Percentiles rank a stretch among this genome's conserved stretches.
phyloP scores from a whole-genome alignment of 2,797 vertebrate genomes.

The Tapirus indicus region DNA sequence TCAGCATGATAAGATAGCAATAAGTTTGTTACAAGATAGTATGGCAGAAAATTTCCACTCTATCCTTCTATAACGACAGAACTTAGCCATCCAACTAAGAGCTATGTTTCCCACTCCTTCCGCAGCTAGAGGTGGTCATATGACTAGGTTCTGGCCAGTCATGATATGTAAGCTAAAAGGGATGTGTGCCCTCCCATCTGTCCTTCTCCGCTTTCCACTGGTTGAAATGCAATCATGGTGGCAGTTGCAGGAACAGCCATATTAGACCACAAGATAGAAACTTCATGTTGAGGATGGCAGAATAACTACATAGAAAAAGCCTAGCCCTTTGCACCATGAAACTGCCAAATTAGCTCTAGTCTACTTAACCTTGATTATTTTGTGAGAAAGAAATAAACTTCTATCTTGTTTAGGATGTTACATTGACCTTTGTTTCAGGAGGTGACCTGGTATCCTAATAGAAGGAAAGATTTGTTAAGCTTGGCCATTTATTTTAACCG shows the following conservation, averaged over 20 bases:
- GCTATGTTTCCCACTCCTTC: neutral
- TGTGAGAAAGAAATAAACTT: conserved; percentile 9
- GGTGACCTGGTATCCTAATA: neutral
- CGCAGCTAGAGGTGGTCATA: neutral
- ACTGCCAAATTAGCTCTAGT: neutral
- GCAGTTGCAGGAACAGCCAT: neutral
- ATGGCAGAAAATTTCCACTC: neutral
- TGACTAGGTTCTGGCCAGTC: neutral
- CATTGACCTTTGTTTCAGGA: neutral
- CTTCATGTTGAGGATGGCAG: neutral
- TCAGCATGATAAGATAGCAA: neutral
- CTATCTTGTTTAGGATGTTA: neutral
- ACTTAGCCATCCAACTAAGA: neutral
- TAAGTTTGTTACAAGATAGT: neutral
- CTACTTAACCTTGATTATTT: neutral
- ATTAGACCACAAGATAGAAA: neutral
- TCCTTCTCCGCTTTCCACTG: neutral
- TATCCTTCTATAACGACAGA: neutral
- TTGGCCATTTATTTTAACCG: neutral
- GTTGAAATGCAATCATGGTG: neutral
- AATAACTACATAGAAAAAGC: neutral
- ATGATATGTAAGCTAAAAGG: neutral
- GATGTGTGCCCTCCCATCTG: neutral
- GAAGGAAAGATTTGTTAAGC: neutral
- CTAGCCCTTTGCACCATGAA: neutral